Evolutionary conservation across 2,113 vertebrate genomes (phyloP).

Genomic region (Electrona antarctica): DNA sequence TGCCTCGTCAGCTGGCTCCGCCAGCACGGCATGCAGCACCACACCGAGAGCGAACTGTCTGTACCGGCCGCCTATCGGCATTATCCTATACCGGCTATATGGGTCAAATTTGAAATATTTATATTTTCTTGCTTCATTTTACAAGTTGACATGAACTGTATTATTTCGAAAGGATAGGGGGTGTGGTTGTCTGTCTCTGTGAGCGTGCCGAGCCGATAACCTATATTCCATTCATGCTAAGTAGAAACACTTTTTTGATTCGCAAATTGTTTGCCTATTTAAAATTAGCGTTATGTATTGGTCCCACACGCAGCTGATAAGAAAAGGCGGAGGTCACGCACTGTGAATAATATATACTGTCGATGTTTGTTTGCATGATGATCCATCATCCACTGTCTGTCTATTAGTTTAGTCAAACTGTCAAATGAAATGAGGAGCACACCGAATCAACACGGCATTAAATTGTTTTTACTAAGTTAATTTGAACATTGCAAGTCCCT

Average conservation of each 20-base stretch:
- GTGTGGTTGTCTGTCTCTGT: neutral
- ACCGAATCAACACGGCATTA: too few species aligned
- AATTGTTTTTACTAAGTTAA: too few species aligned
- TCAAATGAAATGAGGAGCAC: too few species aligned
- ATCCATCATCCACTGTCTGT: too few species aligned
- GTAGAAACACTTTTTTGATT: conserved; percentile 30
- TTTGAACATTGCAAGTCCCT: too few species aligned
- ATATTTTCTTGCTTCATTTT: conserved; percentile 45
- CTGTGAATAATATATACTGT: neutral
- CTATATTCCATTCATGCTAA: conserved; percentile 30
- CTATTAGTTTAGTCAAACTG: too few species aligned
- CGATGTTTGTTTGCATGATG: neutral
- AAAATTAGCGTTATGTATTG: neutral
- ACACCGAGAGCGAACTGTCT: too few species aligned
- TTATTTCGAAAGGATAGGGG: conserved; percentile 20
- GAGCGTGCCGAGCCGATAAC: conserved; percentile 35
- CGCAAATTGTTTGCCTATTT: neutral
- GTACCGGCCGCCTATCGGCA: conserved; percentile 35
- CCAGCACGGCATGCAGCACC: too few species aligned
- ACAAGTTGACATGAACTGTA: conserved; percentile 45
- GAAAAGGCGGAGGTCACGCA: neutral
- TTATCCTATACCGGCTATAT: conserved; percentile 28
- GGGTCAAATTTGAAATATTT: conserved; percentile 70
- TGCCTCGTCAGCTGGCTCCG: too few species aligned
- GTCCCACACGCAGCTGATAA: neutral